Conservation (phyloP, 2,888 invertebrate species). For the Papilio protenor region DNA sequence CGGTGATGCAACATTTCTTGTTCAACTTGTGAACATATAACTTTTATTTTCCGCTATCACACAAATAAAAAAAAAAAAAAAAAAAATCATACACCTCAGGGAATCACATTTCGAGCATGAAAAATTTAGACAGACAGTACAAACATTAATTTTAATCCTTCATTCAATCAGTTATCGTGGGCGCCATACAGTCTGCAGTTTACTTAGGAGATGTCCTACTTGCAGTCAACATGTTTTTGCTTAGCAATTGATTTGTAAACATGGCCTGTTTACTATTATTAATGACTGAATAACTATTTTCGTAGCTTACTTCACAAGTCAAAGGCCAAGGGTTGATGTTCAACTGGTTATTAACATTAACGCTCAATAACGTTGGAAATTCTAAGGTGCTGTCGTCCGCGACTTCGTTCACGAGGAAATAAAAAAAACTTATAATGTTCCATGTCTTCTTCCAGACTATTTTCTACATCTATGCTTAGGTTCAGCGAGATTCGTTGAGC, state of each 20-base stretch:
- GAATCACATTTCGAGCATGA: background rate
- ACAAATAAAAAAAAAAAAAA: too few relatives aligned
- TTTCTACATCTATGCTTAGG: too few relatives aligned
- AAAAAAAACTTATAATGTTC: too few relatives aligned
- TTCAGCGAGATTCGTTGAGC: too few relatives aligned
- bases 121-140: background rate
- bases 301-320: background rate
- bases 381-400: background rate
- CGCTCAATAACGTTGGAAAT: background rate
- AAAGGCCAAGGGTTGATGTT: background rate
- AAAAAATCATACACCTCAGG: too few relatives aligned
- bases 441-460: too few relatives aligned
- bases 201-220: conserved; percentile 44
- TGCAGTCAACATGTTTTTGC: conserved; percentile 38
- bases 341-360: too few relatives aligned
- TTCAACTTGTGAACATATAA: too few relatives aligned
- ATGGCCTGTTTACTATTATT: conserved; percentile 37
- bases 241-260: conserved; percentile 22
- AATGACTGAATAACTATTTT: conserved; percentile 3
- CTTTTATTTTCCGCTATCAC: too few relatives aligned
- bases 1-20: too few relatives aligned
- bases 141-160: background rate
- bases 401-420: too few relatives aligned
- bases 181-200: conserved; percentile 65
- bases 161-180: conserved; percentile 44